Conservation (phyloP, 2,888 invertebrate genomes). For the Adela reaumurella region DNA sequence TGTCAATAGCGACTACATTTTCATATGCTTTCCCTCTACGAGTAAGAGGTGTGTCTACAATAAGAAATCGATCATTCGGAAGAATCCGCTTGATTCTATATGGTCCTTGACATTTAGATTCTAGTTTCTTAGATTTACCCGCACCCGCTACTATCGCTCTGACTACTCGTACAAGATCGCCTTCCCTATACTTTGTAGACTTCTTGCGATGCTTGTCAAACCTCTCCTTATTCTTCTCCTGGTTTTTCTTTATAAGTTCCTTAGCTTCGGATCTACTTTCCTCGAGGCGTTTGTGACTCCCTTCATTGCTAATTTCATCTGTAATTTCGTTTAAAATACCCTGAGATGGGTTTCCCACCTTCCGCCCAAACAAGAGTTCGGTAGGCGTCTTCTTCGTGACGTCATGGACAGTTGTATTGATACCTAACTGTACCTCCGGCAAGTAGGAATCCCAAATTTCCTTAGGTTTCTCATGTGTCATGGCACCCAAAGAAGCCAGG, state of each 20-base stretch:
- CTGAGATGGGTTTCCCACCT: slow-evolving; percentile 8
- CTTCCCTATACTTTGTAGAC: no score
- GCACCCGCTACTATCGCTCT: background rate
- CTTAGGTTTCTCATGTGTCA: background rate
- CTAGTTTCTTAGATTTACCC: slow-evolving; percentile 5
- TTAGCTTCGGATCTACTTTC: slow-evolving; percentile 6
- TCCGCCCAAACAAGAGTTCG: slow-evolving; percentile 12
- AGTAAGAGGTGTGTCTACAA: no score
- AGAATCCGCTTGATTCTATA: no score
- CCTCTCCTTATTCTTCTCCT: slow-evolving; percentile 5
- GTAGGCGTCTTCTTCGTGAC: slow-evolving; percentile 11
- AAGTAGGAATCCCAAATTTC: background rate
- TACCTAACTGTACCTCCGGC: background rate
- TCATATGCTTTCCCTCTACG: no score
- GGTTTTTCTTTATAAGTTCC: slow-evolving; percentile 6
- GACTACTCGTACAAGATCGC: no score
- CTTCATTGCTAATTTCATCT: no score
- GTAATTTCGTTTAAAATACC: slow-evolving; percentile 8
- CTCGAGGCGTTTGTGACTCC: background rate
- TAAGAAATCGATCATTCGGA: no score
- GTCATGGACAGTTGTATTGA: slow-evolving; percentile 4
- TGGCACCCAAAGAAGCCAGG: slow-evolving; percentile 14
- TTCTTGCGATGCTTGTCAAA: slow-evolving; percentile 7
- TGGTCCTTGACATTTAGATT: slow-evolving; percentile 4
- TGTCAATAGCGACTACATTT: no score